Base-by-base conservation (phyloP, 2,888 invertebrate genomes). In the Andrena bucephala region DNA sequence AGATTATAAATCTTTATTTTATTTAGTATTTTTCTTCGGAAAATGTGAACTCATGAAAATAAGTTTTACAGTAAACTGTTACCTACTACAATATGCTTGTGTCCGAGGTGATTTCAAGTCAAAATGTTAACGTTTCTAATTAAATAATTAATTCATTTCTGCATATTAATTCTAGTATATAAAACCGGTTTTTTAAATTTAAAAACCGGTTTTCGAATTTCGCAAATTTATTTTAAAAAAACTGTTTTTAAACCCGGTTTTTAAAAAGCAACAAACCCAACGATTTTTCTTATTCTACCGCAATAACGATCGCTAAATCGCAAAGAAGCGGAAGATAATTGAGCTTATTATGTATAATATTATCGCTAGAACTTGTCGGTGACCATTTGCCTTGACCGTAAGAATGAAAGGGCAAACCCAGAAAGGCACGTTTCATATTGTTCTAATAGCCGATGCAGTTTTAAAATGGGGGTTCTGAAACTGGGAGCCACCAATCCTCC, bases 321-420 rank as follows among this genome's bases (percentile, higher is more conserved):
- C 6, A 59, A 20, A 20, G 50, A 60, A 66, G 54, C 66, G 16
- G 67, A 52, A 8, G 27, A 24, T 48, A 71, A 82, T 82, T 66
- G 75, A 70, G 57, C 31, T 20, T 27, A 36, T 42, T 54, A 6
- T 66, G 36, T 73, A 62, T 70, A 52, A 74, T 66, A 62, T 31
- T 42, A 24, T 33, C 16, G 8, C 36, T 57, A n/a, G 24, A 62
- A 50, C 33, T 70, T 68, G 66, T 33, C 50, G 27, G 6, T 27
- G 63, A n/a, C 6, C 52, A 27, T 20, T 81, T 50, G 57, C 77
- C 85, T 81, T 74, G 77, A 62, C 70, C 75, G 57, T 77, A 42
- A 31, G 69, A 57, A 62, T 29, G 20, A 36, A 63, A 72, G 60
- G 48, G 48, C 27, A 63, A n/a, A 68, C 24, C 7, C n/a, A 42